Percentiles rank a stretch among this genome's conserved stretches.
phyloP scores from a whole-genome alignment of 2,888 invertebrate species.

The Rhogogaster chlorosoma region DNA sequence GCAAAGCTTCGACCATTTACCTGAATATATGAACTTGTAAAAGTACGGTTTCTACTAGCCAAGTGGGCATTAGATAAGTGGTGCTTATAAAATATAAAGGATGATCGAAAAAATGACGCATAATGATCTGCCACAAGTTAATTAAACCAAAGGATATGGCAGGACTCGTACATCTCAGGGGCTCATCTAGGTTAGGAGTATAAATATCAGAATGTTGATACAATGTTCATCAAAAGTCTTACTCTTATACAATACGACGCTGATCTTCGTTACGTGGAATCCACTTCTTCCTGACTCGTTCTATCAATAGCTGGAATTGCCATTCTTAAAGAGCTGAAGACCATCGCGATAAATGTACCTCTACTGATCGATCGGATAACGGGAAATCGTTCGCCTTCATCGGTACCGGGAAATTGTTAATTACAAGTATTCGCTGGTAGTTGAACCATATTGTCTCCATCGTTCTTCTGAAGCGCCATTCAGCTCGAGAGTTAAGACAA shows the following conservation, averaged over 20 bases:
- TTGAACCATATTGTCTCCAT: neutral
- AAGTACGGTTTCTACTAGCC: constrained; percentile 4
- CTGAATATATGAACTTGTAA: constrained; percentile 6
- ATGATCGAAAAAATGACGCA: neutral
- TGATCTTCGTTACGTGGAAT: neutral
- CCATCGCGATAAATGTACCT: neutral
- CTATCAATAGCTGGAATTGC: neutral
- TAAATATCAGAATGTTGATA: neutral
- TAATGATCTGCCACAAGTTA: neutral
- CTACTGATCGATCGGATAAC: neutral
- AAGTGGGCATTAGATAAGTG: constrained; percentile 24
- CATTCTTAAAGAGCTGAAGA: neutral
- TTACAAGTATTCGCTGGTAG: neutral
- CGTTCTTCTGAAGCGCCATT: neutral
- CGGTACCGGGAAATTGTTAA: neutral
- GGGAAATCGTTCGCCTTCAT: neutral
- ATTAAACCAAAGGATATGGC: neutral
- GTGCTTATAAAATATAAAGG: constrained; percentile 40
- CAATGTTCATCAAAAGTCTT: neutral
- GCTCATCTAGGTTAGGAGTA: neutral
- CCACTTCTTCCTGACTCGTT: neutral
- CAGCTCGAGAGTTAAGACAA: neutral
- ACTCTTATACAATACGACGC: neutral
- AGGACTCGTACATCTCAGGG: neutral
- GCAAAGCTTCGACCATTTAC: neutral